These are phyloP conservation scores for Dynastes grantii DNA, from an alignment of 2,888 invertebrate genomes.

Conservation along the genomic window DNA sequence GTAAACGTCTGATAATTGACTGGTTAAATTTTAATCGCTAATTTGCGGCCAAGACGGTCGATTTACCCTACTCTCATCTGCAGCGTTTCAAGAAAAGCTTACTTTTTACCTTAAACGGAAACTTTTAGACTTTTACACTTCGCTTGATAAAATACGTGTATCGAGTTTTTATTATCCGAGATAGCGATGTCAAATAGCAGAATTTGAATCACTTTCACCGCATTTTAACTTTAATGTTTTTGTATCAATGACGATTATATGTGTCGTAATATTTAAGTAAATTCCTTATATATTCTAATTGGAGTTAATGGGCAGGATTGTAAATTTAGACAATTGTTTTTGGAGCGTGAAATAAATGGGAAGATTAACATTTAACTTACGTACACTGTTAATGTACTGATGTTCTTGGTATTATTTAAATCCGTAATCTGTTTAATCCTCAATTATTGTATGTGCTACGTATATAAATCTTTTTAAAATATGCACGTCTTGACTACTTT, in stretches of 20 bases:
- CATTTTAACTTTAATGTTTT: background rate
- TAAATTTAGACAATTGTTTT: too few relatives aligned
- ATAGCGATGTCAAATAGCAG: background rate
- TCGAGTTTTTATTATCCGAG: background rate
- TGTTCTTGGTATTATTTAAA: too few relatives aligned
- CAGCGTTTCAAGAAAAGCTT: background rate
- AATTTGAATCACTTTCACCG: conserved; percentile 10
- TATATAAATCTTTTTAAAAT: too few relatives aligned
- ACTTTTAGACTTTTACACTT: background rate
- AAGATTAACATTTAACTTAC: too few relatives aligned
- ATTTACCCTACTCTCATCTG: background rate
- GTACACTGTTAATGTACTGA: too few relatives aligned
- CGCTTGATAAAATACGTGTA: background rate
- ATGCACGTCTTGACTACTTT: too few relatives aligned
- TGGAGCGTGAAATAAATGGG: too few relatives aligned
- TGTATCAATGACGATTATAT: background rate
- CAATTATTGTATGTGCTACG: too few relatives aligned
- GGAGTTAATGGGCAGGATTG: background rate
- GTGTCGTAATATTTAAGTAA: conserved; percentile 12
- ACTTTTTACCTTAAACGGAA: background rate
- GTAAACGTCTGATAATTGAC: conserved; percentile 3
- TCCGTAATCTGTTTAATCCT: too few relatives aligned
- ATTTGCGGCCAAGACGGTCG: background rate
- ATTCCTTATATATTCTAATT: background rate
- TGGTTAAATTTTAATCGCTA: conserved; percentile 5